These are phyloP conservation scores for Peucedramus taeniatus DNA, from an alignment of 2,113 vertebrate genomes.

Conservation along the genomic window DNA sequence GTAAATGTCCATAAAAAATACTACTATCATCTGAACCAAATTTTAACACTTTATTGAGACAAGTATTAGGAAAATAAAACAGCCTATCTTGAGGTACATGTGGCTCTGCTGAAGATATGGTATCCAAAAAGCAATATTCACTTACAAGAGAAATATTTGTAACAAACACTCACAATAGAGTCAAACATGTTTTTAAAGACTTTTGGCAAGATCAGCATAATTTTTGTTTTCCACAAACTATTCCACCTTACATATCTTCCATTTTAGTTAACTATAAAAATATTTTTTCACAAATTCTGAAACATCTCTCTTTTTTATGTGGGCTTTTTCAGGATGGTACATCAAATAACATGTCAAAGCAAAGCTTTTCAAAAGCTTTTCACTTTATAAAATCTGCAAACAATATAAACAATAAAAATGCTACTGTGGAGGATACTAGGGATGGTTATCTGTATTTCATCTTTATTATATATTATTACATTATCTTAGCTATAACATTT, in stretches of 20 bases:
- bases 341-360: neutral
- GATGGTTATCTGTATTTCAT: neutral
- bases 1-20: neutral
- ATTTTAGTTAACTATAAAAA: neutral
- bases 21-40: neutral
- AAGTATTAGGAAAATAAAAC: neutral
- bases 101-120: neutral
- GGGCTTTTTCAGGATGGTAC: neutral
- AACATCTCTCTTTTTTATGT: neutral
- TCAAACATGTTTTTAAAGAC: neutral
- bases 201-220: neutral
- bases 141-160: neutral
- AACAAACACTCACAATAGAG: neutral
- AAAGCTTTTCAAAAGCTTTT: neutral
- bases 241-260: neutral
- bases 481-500: neutral
- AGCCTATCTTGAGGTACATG: neutral
- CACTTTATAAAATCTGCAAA: neutral
- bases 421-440: neutral
- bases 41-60: neutral
- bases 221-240: neutral
- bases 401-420: neutral
- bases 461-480: neutral
- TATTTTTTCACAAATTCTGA: neutral
- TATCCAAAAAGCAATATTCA: neutral